Percentiles rank a stretch among this genome's conserved stretches.
Evolutionary conservation across 2,888 invertebrate genomes (phyloP).

Genomic region (Agelastica alni): DNA sequence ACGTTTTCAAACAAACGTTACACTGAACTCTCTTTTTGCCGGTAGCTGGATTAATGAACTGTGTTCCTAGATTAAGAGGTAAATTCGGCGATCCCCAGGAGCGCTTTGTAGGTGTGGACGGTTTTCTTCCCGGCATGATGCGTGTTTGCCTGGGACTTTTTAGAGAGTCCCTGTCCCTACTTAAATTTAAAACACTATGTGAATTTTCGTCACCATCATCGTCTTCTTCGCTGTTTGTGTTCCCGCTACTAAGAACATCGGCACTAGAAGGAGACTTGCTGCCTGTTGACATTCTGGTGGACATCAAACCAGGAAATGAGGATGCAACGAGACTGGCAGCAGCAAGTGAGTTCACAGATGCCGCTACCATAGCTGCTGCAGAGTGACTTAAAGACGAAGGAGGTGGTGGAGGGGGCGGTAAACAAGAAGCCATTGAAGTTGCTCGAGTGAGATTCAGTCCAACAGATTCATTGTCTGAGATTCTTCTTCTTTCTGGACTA

Average conservation of each 20-base stretch:
- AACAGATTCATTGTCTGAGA: conserved; percentile 60
- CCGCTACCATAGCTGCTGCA: conserved; percentile 69
- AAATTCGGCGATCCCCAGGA: conserved; percentile 78
- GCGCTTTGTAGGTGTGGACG: conserved; percentile 75
- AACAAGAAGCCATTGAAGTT: conserved; percentile 66
- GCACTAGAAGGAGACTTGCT: conserved; percentile 58
- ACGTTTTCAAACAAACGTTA: conserved; percentile 97
- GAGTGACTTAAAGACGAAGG: conserved; percentile 67
- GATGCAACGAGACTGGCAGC: conserved; percentile 68
- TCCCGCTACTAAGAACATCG: conserved; percentile 51
- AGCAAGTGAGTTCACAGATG: conserved; percentile 61
- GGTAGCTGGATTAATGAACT: conserved; percentile 89
- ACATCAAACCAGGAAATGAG: conserved; percentile 64
- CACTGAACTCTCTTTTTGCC: conserved; percentile 98
- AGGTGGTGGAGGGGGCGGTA: conserved; percentile 63
- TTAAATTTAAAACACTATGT: conserved; percentile 68
- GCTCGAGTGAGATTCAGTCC: conserved; percentile 67
- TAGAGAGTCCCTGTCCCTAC: conserved; percentile 60
- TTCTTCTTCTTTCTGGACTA: conserved; percentile 58
- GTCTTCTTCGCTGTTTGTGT: conserved; percentile 60
- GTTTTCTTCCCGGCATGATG: conserved; percentile 63
- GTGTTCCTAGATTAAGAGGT: conserved; percentile 83
- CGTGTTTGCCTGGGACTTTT: conserved; percentile 56
- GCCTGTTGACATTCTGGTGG: conserved; percentile 59
- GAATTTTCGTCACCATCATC: conserved; percentile 66